Base-by-base conservation (phyloP, 2,888 invertebrate species). In the Chalcis sispes region DNA sequence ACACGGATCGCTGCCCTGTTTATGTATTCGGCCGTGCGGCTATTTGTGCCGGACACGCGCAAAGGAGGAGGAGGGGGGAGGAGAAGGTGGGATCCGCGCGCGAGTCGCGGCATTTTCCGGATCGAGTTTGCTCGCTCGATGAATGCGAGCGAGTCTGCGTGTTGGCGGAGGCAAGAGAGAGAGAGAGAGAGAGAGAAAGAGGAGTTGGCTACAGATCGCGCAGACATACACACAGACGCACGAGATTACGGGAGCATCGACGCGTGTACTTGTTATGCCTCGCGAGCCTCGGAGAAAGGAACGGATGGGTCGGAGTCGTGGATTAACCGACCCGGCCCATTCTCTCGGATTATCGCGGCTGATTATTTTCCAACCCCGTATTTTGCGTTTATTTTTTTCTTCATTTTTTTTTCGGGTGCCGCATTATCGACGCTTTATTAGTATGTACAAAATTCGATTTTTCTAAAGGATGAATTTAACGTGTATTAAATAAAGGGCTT, bases 11-110 rank as follows among this genome's bases (percentile, higher is more conserved):
- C 82, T 83, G 80, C 65, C 59, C 81, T 85, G 84, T 85, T 85
- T 85, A 86, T 82, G 84, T 83, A 85, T 85, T 84, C 82, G 83
- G 82, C 82, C 82, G 83, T 78, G 83, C 81, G 84, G 82, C 83
- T 85, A 85, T 85, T 86, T 84, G 84, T 83, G 82, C 83, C 83
- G 83, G 83, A 81, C 81, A 77, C 79, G 74, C 46, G 59, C 10
- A 36, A 7, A 36, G 36, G 4, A 29, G n/a, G 29, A 13, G 20
- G 58, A 20, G 20, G 36, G 69, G 32, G 52, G 25, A 27, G 1
- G 32, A 4, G 42, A 4, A 15, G 15, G 15, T 2, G 42, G 15
- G 50, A 29, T 18, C 23, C 54, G 61, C 71, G 72, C 65, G 65
- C 62, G 50, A 50, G 62, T 27, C 52, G 50, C 56, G 50, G 61